phyloP scores from a whole-genome alignment of 2,113 vertebrate genomes.

The Sapayoa aenigma region DNA sequence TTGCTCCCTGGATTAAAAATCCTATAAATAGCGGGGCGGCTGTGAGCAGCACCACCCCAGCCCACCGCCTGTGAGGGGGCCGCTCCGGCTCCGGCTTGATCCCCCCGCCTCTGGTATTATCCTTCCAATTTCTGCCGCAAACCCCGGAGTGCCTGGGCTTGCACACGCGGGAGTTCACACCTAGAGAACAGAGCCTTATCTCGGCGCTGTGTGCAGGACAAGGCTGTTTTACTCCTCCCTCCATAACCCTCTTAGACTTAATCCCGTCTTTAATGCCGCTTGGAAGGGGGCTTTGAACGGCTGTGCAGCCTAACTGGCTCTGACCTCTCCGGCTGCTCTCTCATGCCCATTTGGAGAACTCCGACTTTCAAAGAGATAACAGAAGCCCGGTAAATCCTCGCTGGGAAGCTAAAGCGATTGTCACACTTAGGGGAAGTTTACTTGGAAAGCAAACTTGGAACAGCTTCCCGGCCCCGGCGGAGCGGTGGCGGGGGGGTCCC shows the following conservation, averaged over 20 bases:
- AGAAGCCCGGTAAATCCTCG: conserved; percentile 55
- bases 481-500: not conserved
- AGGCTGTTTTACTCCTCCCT: conserved; percentile 44
- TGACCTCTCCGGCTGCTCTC: conserved; percentile 38
- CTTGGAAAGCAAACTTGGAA: conserved; percentile 49
- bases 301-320: conserved; percentile 47
- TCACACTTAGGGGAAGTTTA: conserved; percentile 51
- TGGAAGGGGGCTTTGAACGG: conserved; percentile 59
- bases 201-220: conserved; percentile 42
- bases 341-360: conserved; percentile 43
- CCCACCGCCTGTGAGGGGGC: not conserved
- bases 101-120: not conserved
- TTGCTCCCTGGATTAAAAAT: not conserved
- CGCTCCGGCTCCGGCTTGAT: not conserved
- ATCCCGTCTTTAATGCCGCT: conserved; percentile 63
- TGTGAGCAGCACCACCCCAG: not conserved
- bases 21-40: not conserved
- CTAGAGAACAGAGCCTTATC: conserved; percentile 60
- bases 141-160: not conserved
- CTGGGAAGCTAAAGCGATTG: conserved; percentile 64
- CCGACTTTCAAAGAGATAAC: conserved; percentile 45
- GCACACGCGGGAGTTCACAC: conserved; percentile 2
- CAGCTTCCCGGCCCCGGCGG: not conserved
- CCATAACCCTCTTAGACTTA: conserved; percentile 64
- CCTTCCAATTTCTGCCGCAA: not conserved